These are phyloP conservation scores for Unio pictorum DNA, from an alignment of 2,888 invertebrate species.

Conservation along the genomic window DNA sequence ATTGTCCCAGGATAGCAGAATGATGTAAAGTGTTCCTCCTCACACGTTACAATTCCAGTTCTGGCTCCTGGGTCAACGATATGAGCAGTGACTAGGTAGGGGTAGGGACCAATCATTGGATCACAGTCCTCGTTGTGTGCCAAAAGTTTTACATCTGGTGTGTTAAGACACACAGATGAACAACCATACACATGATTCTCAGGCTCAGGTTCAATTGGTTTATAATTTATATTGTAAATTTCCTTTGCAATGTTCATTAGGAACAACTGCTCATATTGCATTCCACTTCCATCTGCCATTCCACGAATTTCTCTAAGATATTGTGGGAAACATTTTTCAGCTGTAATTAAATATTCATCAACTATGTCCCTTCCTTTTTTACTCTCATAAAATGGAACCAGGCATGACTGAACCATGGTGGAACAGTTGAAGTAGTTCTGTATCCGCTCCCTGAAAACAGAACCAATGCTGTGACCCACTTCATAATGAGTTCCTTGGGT, in stretches of 20 bases:
- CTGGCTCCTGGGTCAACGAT: conserved; percentile 12
- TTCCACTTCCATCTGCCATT: conserved; percentile 30
- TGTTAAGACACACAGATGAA: conserved; percentile 29
- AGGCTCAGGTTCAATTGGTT: not conserved
- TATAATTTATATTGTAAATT: conserved; percentile 9
- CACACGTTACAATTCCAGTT: too few species aligned
- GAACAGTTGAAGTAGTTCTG: conserved; percentile 19
- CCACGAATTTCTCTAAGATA: conserved; percentile 33
- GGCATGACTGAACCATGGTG: conserved; percentile 6
- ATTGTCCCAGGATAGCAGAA: conserved; percentile 25
- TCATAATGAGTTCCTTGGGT: conserved; percentile 28
- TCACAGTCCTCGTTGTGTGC: conserved; percentile 34
- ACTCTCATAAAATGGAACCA: conserved; percentile 20
- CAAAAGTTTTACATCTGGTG: conserved; percentile 10
- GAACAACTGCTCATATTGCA: conserved; percentile 32
- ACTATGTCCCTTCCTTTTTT: conserved; percentile 16
- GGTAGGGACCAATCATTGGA: conserved; percentile 22
- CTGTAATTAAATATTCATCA: conserved; percentile 15
- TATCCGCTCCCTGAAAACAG: conserved; percentile 21
- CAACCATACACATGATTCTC: conserved; percentile 24
- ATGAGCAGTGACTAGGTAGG: conserved; percentile 27
- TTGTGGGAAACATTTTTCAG: conserved; percentile 24
- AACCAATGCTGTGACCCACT: conserved; percentile 30
- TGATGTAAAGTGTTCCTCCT: conserved; percentile 31
- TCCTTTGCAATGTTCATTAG: conserved; percentile 26